Evolutionary conservation across 2,888 invertebrate genomes (phyloP).

Genomic region (Stenotaenia linearis): DNA sequence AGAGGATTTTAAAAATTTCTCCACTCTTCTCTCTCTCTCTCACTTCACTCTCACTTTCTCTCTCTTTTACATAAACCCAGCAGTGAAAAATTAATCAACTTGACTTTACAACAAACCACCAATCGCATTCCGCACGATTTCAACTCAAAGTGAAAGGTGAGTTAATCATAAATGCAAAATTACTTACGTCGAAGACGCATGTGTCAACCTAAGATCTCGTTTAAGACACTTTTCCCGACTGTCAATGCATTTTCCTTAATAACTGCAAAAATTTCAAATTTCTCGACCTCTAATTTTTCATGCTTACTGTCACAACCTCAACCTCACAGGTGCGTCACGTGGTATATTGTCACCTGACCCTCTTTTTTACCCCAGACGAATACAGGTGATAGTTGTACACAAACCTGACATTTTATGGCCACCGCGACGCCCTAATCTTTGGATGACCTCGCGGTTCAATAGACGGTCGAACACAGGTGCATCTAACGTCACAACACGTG

Average conservation of each 20-base stretch:
- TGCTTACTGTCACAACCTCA: constrained; percentile 10
- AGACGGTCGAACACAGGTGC: constrained; percentile 13
- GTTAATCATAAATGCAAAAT: neutral
- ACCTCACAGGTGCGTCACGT: neutral
- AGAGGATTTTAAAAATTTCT: constrained; percentile 21
- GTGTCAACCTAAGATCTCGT: neutral
- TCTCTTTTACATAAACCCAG: constrained; percentile 17
- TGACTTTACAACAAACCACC: constrained; percentile 10
- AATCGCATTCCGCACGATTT: neutral
- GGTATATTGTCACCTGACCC: constrained; percentile 23
- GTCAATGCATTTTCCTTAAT: no score
- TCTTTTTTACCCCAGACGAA: constrained; percentile 10
- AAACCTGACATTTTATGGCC: constrained; percentile 20
- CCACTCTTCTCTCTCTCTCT: neutral
- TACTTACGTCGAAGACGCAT: neutral
- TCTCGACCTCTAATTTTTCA: neutral
- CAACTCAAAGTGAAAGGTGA: neutral
- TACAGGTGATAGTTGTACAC: constrained; percentile 21
- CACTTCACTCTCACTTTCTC: neutral
- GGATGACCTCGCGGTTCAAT: constrained; percentile 19
- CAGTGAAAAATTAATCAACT: constrained; percentile 26
- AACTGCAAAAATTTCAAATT: neutral
- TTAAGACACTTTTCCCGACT: no score
- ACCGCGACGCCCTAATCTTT: constrained; percentile 26
- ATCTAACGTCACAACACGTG: neutral